Evolutionary conservation across 2,113 vertebrate species (phyloP).

Genomic region (Orientallactaga bullata): DNA sequence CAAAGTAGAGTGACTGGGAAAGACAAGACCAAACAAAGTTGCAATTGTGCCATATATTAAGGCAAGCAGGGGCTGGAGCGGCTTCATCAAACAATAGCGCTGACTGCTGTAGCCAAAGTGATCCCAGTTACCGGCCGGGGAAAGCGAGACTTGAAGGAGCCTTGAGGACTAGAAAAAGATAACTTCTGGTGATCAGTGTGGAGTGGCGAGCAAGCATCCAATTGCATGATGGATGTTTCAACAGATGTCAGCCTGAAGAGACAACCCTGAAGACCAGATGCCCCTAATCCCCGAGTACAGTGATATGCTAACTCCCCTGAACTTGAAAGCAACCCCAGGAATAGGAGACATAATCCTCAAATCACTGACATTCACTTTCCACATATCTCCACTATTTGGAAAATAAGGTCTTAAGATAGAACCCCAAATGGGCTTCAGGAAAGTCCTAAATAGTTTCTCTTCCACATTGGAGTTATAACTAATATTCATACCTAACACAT

Average conservation of each 20-base stretch:
- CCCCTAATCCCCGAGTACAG: not conserved
- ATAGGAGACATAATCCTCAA: not conserved
- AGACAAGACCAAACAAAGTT: not conserved
- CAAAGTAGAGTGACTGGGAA: not conserved
- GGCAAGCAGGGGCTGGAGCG: not conserved
- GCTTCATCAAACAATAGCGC: not conserved
- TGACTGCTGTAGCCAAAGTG: not conserved
- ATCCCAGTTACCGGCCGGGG: not conserved
- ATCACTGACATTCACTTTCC: not conserved
- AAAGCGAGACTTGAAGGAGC: not conserved
- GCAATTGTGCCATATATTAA: not conserved
- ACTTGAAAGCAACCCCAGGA: not conserved
- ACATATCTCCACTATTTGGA: not conserved
- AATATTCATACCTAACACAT: not conserved
- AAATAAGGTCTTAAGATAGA: not conserved
- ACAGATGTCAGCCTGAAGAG: not conserved
- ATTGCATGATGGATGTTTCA: not conserved
- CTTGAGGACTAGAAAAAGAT: not conserved
- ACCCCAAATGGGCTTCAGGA: constrained; percentile 4
- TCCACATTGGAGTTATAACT: not conserved
- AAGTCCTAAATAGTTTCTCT: constrained; percentile 26
- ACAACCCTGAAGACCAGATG: not conserved
- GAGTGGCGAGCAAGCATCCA: not conserved
- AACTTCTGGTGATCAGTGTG: not conserved
- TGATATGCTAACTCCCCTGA: not conserved